Evolutionary conservation across 2,888 invertebrate species (phyloP), one percentile per base, ranked within the genome.

Genomic region (Sthenelais limicola): DNA sequence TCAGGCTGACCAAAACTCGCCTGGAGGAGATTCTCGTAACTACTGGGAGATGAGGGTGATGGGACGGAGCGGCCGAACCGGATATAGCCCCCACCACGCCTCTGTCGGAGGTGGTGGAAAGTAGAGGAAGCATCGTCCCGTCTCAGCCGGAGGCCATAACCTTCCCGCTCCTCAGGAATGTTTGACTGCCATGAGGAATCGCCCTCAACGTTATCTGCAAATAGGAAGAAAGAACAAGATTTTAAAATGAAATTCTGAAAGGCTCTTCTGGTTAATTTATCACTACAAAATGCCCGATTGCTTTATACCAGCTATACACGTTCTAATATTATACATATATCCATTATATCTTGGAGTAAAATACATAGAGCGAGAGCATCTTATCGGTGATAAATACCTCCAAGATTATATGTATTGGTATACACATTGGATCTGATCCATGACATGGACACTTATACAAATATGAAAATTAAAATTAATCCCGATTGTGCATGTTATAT

Each of bases 61-160:
- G 35, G 62, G 12, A 58, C 51, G 30, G 66, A 52, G 1, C 72
- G 66, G 1, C 82, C 84, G 66, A 83, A 83, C 48, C 82, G 73
- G 81, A 84, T 82, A 66, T 72, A 84, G 82, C 52, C 82, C 66
- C 66, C 79, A 75, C 15, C 76, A 72, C 52, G 54, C 69, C 66
- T 48, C 68, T 56, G 72, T 35, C 70, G 43, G 38, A 71, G 38
- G 24, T 48, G n/a, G 26, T 24, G 62, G n/a, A 32, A 68, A 15
- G 28, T 12, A 56, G 12, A 28, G 28, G 30, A 49, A 9, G 68
- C 28, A 5, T 49, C 48, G 28, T 21, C 21, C 28, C 68, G 35
- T 30, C 68, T 48, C 18, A 52, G 30, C 32, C 32, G 56, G 7
- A 33, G 3, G 2, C 21, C 56, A n/a, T 51, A 51, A 5, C 5